Evolutionary conservation across 2,888 invertebrate genomes (phyloP), one percentile per base, ranked within the genome.

Genomic region (Zaprionus lineosus): DNA sequence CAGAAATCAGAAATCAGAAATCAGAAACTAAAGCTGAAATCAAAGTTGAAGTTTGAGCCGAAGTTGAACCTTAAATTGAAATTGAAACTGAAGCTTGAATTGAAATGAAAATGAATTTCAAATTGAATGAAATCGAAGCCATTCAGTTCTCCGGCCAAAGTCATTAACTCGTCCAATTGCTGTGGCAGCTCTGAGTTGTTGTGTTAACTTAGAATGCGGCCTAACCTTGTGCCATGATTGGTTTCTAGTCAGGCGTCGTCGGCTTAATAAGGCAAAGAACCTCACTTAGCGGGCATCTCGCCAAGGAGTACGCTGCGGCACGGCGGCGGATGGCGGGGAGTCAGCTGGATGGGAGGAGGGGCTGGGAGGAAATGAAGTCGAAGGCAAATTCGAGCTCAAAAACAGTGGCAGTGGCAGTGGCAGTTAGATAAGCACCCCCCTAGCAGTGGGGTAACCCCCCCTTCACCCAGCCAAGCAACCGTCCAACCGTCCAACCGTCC

Each of bases 221-320:
- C 15, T 82, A 74, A 84, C 78, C 82, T 78, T 78, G 78, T 39
- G 46, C 57, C 63, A 61, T 81, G 84, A 78, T 78, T 84, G 74
- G 51, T 71, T 77, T 75, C 56, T 51, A 60, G 53, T 55, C 62
- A 59, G 57, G 26, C 69, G 56, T n/a, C n/a, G 24, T 41, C 47
- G 52, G 64, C 78, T 72, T 73, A 75, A 73, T 73, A 75, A 69
- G 74, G 71, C 85, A 79, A 67, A 83, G 76, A 84, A 76, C 79
- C 85, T 84, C 71, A 84, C 46, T n/a, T 11, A 52, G 8, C 31
- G 40, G 56, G 57, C 70, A 67, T 59, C 69, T 47, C n/a, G 14
- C 15, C 14, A n/a, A n/a, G 7, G 5, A 14, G 2, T 29, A 40
- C 31, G 3, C 2, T 1, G 8, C n/a, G 24, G 12, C n/a, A n/a